Conservation (phyloP, 2,113 vertebrate species). For the Crotalus viridis region DNA sequence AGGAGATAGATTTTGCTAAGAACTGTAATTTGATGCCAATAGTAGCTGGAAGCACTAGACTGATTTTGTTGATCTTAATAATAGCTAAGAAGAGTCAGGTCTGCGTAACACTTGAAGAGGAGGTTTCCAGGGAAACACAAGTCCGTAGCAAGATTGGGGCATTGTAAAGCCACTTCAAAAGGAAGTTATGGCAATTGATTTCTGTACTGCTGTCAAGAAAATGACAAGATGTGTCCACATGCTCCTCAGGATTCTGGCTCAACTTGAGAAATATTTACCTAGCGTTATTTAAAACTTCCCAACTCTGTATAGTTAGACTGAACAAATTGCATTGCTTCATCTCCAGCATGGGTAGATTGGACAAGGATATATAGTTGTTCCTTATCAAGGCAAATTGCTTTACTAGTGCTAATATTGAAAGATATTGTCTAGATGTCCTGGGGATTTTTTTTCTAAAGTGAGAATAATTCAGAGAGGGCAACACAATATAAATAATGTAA, state of each 20-base stretch:
- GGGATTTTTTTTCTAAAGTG: background rate
- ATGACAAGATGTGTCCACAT: background rate
- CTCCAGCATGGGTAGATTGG: background rate
- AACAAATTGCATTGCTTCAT: background rate
- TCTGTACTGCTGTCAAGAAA: background rate
- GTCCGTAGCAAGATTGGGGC: background rate
- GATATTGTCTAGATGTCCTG: background rate
- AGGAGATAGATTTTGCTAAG: background rate
- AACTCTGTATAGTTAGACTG: background rate
- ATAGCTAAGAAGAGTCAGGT: background rate
- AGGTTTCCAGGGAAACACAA: background rate
- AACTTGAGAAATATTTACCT: background rate
- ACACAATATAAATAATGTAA: conserved; percentile 1
- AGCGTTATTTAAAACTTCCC: background rate
- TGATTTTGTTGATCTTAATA: background rate
- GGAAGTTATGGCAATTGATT: background rate
- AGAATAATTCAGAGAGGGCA: background rate
- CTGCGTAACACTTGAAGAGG: background rate
- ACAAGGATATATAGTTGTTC: background rate
- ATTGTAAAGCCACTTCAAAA: background rate
- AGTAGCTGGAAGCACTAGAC: background rate
- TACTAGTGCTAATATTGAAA: background rate
- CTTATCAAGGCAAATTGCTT: background rate
- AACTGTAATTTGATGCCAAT: background rate
- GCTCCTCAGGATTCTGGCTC: background rate